Conservation (phyloP, 2,888 invertebrate species). For the Drosophila colorata region DNA sequence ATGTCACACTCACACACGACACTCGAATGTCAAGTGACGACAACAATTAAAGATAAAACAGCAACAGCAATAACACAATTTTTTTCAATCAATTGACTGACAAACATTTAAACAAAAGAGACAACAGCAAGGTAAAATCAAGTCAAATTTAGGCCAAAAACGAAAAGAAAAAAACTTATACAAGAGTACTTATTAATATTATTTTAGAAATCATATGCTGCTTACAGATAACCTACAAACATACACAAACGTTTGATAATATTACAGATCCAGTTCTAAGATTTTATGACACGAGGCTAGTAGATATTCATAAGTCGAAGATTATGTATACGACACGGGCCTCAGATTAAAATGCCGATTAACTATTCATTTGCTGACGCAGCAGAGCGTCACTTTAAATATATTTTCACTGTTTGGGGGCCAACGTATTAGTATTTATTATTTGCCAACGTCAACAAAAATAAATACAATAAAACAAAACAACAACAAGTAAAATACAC, state of each 20-base stretch:
- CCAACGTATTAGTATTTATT: conserved; percentile 47
- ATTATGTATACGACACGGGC: conserved; percentile 56
- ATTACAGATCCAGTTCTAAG: conserved; percentile 10
- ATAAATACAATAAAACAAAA: conserved; percentile 20
- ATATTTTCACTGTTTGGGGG: conserved; percentile 41
- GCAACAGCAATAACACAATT: conserved; percentile 25
- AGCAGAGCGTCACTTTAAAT: conserved; percentile 68
- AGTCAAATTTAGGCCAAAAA: conserved; percentile 15
- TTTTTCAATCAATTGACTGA: conserved; percentile 49
- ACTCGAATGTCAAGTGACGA: conserved; percentile 13
- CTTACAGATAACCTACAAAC: conserved; percentile 27
- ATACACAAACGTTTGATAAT: conserved; percentile 1
- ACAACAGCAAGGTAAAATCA: conserved; percentile 8
- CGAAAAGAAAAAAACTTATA: neutral
- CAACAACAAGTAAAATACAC: conserved; percentile 16
- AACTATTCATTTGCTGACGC: conserved; percentile 80
- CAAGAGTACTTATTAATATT: neutral
- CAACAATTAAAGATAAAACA: conserved; percentile 24
- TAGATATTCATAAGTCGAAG: conserved; percentile 63
- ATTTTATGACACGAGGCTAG: conserved; percentile 15
- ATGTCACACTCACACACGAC: conserved; percentile 7
- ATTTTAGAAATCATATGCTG: neutral
- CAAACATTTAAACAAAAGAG: conserved; percentile 11
- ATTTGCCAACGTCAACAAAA: conserved; percentile 69
- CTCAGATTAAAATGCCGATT: conserved; percentile 69